Percentiles rank a stretch among this genome's conserved stretches.
Conservation (phyloP, 2,888 invertebrate species). For the Pyrrhia umbra region DNA sequence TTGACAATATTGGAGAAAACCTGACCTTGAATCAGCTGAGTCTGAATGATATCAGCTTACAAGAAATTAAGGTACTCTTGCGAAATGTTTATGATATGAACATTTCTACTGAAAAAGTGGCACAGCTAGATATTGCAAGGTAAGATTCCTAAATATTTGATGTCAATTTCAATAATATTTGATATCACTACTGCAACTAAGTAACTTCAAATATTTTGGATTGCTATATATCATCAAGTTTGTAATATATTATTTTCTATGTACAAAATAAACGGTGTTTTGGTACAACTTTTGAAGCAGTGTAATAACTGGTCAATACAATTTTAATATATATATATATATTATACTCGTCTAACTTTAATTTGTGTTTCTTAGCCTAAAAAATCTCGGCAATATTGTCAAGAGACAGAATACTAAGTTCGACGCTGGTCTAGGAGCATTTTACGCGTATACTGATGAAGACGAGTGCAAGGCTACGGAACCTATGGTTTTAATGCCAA, state of each 20-base stretch:
- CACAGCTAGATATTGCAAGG: conserved; percentile 61
- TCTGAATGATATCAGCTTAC: conserved; percentile 62
- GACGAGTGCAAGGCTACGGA: conserved; percentile 64
- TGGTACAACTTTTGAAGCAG: too few species aligned
- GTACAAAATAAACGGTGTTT: too few species aligned
- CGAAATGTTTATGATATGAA: conserved; percentile 58
- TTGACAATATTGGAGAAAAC: conserved; percentile 31
- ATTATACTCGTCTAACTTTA: too few species aligned
- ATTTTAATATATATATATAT: too few species aligned
- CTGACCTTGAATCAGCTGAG: conserved; percentile 44
- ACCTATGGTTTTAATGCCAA: conserved; percentile 67
- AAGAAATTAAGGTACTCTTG: conserved; percentile 66
- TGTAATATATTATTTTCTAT: too few species aligned
- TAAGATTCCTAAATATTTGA: conserved; percentile 32
- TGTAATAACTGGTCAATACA: too few species aligned
- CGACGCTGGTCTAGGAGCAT: conserved; percentile 63
- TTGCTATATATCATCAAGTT: too few species aligned
- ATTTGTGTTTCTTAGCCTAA: too few species aligned
- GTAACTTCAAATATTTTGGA: too few species aligned
- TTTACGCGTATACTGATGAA: conserved; percentile 68
- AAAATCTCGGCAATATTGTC: too few species aligned
- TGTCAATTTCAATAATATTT: too few species aligned
- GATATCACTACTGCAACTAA: too few species aligned
- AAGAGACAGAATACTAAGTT: not conserved
- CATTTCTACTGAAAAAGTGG: conserved; percentile 58